Evolutionary conservation across 2,888 invertebrate genomes (phyloP).

Genomic region (Apocheima hispidaria): DNA sequence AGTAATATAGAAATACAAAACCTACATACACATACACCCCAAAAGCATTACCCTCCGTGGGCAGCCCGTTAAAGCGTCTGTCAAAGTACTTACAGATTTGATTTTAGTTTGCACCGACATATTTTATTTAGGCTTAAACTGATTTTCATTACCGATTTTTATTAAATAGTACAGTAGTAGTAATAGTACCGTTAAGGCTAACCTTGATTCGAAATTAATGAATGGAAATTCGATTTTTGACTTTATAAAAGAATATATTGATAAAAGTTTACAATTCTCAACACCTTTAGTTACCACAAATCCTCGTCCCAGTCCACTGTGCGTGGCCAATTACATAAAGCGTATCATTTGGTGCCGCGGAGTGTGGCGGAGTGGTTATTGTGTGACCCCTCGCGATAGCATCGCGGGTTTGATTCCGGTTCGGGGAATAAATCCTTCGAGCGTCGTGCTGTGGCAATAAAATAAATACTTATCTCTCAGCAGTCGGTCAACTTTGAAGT

Average conservation of each 20-base stretch:
- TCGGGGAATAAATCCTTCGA: constrained; percentile 27
- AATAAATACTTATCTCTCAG: constrained; percentile 31
- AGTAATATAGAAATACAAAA: too few relatives aligned
- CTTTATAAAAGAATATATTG: background rate
- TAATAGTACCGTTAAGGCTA: too few relatives aligned
- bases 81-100: too few relatives aligned
- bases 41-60: too few relatives aligned
- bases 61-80: too few relatives aligned
- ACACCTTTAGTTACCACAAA: constrained; percentile 22
- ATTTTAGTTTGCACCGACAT: too few relatives aligned
- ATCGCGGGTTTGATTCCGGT: constrained; percentile 47
- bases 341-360: constrained; percentile 71
- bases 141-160: too few relatives aligned
- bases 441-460: constrained; percentile 29
- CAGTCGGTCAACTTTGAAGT: background rate
- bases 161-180: too few relatives aligned
- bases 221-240: too few relatives aligned
- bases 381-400: constrained; percentile 71
- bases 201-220: too few relatives aligned
- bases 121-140: too few relatives aligned
- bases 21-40: too few relatives aligned
- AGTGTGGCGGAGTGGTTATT: constrained; percentile 62
- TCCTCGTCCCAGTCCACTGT: constrained; percentile 46
- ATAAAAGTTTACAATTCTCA: constrained; percentile 57
- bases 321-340: constrained; percentile 73